A percentile compares a stretch with the other conserved stretches of the same genome.
Conservation (phyloP, 2,797 vertebrate species). For the Coregonus suidteri region DNA sequence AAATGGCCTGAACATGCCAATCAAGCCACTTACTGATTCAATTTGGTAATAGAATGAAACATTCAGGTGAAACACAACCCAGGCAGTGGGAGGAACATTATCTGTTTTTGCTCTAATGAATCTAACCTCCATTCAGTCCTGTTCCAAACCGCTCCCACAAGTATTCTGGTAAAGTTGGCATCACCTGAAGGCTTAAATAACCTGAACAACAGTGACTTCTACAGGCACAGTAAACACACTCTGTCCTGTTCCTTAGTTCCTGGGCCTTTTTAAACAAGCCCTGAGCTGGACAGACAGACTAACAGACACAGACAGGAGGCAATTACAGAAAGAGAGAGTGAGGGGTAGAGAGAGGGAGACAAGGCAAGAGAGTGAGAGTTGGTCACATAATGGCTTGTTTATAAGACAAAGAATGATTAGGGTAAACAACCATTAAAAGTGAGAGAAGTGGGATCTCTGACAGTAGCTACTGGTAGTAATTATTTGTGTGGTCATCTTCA, state of each 20-base stretch:
- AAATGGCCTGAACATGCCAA: conserved; percentile 45
- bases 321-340: background rate
- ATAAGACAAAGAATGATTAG: background rate
- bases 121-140: conserved; percentile 53
- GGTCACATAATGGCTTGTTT: background rate
- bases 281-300: background rate
- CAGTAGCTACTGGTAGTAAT: background rate
- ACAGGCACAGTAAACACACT: conserved; percentile 10
- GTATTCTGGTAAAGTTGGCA: conserved; percentile 44
- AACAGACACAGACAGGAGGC: background rate
- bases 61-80: conserved; percentile 49
- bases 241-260: conserved; percentile 20
- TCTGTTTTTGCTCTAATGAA: conserved; percentile 58
- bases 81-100: conserved; percentile 22
- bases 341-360: background rate
- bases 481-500: background rate
- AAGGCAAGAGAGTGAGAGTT: background rate
- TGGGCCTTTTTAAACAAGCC: background rate
- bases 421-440: background rate
- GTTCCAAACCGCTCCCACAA: conserved; percentile 50
- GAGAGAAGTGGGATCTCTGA: background rate
- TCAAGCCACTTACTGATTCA: conserved; percentile 46
- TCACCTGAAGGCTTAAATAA: conserved; percentile 57
- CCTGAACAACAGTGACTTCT: conserved; percentile 45
- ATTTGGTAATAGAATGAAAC: conserved; percentile 39